Evolutionary conservation across 2,888 invertebrate species (phyloP).

Genomic region (Dynastes hyllus): DNA sequence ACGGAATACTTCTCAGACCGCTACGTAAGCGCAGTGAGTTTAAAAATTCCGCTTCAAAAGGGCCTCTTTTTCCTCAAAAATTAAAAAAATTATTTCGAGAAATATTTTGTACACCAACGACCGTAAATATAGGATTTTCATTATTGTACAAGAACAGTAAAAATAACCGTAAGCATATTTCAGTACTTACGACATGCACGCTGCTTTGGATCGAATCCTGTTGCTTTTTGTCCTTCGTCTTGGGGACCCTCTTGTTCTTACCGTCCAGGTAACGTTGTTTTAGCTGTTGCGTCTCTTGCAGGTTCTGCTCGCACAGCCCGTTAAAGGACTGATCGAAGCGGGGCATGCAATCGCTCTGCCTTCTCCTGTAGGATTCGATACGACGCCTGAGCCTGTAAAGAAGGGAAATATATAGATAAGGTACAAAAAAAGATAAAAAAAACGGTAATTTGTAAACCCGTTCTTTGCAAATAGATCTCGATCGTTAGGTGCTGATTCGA

Average conservation of each 20-base stretch:
- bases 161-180: not conserved
- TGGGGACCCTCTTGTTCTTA: conserved; percentile 86
- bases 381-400: conserved; percentile 78
- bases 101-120: too few relatives aligned
- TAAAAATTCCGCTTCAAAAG: conserved; percentile 1
- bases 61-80: too few relatives aligned
- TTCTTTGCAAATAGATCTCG: too few relatives aligned
- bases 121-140: too few relatives aligned
- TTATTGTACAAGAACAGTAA: not conserved
- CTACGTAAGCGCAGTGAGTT: not conserved
- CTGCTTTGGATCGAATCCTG: conserved; percentile 78
- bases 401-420: not conserved
- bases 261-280: conserved; percentile 93
- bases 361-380: conserved; percentile 89
- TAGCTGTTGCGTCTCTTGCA: conserved; percentile 89
- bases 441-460: too few relatives aligned
- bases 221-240: conserved; percentile 84
- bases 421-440: not conserved
- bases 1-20: conserved; percentile 18
- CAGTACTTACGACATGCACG: conserved; percentile 82
- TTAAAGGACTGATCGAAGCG: conserved; percentile 91
- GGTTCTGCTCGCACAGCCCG: conserved; percentile 91
- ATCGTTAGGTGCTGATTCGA: too few relatives aligned
- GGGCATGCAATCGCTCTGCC: conserved; percentile 90
- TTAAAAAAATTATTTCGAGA: too few relatives aligned